These are phyloP conservation scores for Metopia argyrocephala DNA, from an alignment of 2,888 invertebrate species.

Conservation along the genomic window DNA sequence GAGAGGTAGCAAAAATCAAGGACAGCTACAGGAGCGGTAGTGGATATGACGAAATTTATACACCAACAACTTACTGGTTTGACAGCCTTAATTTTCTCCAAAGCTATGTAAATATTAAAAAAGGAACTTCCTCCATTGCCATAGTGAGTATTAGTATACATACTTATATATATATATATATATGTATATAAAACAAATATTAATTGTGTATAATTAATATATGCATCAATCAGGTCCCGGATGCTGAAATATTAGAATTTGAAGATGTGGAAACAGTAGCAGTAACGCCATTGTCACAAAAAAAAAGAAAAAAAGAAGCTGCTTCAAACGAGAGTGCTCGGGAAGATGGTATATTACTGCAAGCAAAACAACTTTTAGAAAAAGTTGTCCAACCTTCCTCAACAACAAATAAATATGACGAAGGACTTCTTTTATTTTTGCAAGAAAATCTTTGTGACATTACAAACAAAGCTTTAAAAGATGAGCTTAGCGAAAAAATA, in stretches of 20 bases:
- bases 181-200: slow-evolving; percentile 7
- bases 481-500: slow-evolving; percentile 14
- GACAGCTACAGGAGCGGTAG: neutral
- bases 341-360: slow-evolving; percentile 1
- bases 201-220: neutral
- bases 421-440: slow-evolving; percentile 1
- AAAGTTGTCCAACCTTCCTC: neutral
- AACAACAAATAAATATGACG: neutral
- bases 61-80: neutral
- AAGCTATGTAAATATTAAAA: neutral
- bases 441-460: neutral
- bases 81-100: neutral
- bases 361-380: slow-evolving; percentile 15
- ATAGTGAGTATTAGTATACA: too few species aligned
- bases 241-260: neutral
- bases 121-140: neutral
- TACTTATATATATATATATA: too few species aligned
- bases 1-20: neutral
- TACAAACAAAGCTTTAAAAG: neutral
- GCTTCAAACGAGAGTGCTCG: neutral
- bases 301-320: neutral
- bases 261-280: neutral
- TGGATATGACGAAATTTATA: neutral
- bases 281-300: neutral
- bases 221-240: neutral